Percentiles rank a stretch among this genome's conserved stretches.
These are phyloP conservation scores for Crenichthys baileyi DNA, from an alignment of 2,797 vertebrate species.

Conservation along the genomic window DNA sequence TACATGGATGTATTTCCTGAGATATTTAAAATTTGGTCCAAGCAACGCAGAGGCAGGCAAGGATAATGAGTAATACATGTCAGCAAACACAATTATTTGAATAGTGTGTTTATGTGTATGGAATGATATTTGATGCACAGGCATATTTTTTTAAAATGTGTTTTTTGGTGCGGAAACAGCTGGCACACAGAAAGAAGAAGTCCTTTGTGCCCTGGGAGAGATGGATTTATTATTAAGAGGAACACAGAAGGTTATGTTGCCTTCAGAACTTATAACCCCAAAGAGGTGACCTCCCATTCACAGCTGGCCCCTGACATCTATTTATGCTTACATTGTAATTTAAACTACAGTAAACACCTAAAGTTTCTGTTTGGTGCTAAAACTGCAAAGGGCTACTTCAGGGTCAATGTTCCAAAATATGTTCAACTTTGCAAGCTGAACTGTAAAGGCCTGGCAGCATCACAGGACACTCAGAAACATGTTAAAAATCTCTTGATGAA, in stretches of 20 bases:
- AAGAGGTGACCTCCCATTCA: slow-evolving; percentile 45
- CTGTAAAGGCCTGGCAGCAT: not conserved
- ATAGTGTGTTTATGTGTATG: slow-evolving; percentile 19
- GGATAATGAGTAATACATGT: not conserved
- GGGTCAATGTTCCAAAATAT: not conserved
- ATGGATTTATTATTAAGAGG: slow-evolving; percentile 76
- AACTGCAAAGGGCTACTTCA: not conserved
- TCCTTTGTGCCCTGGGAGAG: slow-evolving; percentile 59
- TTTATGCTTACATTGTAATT: slow-evolving; percentile 12
- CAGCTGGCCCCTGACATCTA: slow-evolving; percentile 7
- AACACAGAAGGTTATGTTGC: slow-evolving; percentile 68
- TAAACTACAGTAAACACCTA: not conserved
- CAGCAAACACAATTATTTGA: slow-evolving; percentile 1
- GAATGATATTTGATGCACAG: slow-evolving; percentile 18
- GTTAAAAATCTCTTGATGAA: not conserved
- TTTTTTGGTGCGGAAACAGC: slow-evolving; percentile 75
- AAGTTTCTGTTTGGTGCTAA: not conserved
- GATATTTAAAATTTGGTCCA: not conserved
- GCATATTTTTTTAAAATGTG: slow-evolving; percentile 11
- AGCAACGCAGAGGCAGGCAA: not conserved
- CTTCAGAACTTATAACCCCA: slow-evolving; percentile 51
- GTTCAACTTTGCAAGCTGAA: not conserved
- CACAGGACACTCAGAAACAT: not conserved
- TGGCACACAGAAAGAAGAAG: slow-evolving; percentile 79
- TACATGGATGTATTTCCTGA: not conserved